A percentile compares a stretch with the other conserved stretches of the same genome.
Evolutionary conservation across 2,888 invertebrate genomes (phyloP).

Genomic region (Pseudoips prasinana): DNA sequence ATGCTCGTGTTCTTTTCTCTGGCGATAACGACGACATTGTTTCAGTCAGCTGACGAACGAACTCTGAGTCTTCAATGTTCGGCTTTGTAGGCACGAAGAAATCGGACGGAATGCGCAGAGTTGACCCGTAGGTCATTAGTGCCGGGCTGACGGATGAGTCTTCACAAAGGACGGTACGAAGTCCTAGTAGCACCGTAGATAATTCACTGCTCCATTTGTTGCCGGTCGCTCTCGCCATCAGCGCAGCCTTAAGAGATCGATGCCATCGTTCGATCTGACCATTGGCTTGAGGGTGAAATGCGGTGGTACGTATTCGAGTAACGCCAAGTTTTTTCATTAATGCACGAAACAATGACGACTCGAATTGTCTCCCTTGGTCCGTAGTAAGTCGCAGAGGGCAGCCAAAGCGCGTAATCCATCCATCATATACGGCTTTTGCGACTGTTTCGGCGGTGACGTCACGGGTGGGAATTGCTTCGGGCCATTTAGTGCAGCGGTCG

Average conservation of each 20-base stretch:
- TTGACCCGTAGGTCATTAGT: conserved; percentile 2
- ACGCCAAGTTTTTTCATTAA: conserved; percentile 1
- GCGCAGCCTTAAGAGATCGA: conserved; percentile 1
- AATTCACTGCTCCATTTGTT: conserved; percentile 1
- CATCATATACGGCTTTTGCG: conserved; percentile 1
- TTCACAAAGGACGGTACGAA: conserved; percentile 1
- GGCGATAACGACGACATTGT: too few species aligned
- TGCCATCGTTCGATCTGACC: conserved; percentile 4
- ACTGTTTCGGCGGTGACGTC: conserved; percentile 1
- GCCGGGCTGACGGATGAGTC: conserved; percentile 3
- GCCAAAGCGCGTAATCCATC: conserved; percentile 6
- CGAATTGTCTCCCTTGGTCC: conserved; percentile 1
- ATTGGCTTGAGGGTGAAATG: conserved; percentile 4
- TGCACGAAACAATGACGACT: not conserved
- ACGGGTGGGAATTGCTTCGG: not conserved
- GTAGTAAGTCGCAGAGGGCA: conserved; percentile 1
- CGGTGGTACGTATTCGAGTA: not conserved
- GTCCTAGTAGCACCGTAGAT: conserved; percentile 3
- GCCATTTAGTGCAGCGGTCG: conserved; percentile 9
- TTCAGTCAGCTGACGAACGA: too few species aligned
- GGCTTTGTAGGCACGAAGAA: conserved; percentile 1
- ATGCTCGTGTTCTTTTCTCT: not conserved
- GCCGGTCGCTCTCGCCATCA: not conserved
- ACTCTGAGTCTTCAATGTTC: not conserved
- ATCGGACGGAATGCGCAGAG: conserved; percentile 2